Base-by-base conservation (phyloP, 1,140 invertebrate species). In the Pseudomyrmex concolor region DNA sequence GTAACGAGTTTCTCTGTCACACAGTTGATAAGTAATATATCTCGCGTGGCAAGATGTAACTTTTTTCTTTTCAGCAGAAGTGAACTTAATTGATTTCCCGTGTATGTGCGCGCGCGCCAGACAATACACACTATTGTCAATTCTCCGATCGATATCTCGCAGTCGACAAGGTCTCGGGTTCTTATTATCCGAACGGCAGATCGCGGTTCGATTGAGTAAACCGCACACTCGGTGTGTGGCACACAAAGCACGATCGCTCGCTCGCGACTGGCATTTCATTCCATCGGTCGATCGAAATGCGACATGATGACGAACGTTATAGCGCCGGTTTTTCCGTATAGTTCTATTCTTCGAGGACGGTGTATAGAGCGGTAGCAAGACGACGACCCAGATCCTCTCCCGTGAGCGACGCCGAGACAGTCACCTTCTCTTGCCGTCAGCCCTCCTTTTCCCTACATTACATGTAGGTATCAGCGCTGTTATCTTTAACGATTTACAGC, bases 401-500 rank as follows among this genome's bases (percentile, higher is more conserved):
- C n/a, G 2, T 25, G 25, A 25, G 43, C 19, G 45, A 19, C 17
- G 63, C 34, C 70, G 19, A 64, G 62, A 67, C 51, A 51, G 62
- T 15, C 48, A n/a, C 64, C 48, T 43, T 62, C 17, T 17, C 5
- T 8, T n/a, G 51, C 5, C 17, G 59, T 54, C 74, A 73, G 3
- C 34, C 34, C n/a, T 1, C 22, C 55, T 59, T 62, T n/a, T 19
- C 59, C 54, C 43, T 68, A 10, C 54, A 7, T 34, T 34, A 34
- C 34, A 34, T 34, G 22, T 68, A n/a, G n/a, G n/a, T n/a, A 43
- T 70, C 63, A 59, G 45, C 63, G 22, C 19, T 60, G 50, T 81
- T 70, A 80, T 84, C 74, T 84, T 66, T 71, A 64, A 84, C 59
- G 74, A 84, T 84, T 84, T 84, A 81, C 62, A 17, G 51, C 13